Evolutionary conservation across 2,113 vertebrate species (phyloP).

Genomic region (Pseudois nayaur): DNA sequence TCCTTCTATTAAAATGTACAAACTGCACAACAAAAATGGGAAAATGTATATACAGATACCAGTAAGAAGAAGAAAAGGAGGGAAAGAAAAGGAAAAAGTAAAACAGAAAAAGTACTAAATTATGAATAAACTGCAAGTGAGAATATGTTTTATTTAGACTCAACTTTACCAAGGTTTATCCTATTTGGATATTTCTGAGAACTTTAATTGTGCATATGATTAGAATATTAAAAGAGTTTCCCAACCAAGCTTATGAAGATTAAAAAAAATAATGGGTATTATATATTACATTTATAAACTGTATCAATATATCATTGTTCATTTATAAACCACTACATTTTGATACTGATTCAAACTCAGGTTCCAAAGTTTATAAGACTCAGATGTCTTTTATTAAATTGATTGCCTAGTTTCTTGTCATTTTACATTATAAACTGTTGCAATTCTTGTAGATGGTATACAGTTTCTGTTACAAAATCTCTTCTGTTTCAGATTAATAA

Average conservation of each 20-base stretch:
- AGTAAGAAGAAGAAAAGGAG: not conserved
- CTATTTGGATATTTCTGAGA: not conserved
- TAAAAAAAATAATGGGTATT: not conserved
- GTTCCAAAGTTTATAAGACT: not conserved
- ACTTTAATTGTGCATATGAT: not conserved
- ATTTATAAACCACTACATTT: not conserved
- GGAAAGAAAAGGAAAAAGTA: not conserved
- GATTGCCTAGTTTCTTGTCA: not conserved
- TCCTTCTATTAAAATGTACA: not conserved
- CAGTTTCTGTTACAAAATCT: not conserved
- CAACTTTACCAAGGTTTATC: not conserved
- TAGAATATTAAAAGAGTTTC: not conserved
- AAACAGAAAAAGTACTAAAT: not conserved
- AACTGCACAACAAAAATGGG: not conserved
- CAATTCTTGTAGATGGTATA: not conserved
- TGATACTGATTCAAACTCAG: not conserved
- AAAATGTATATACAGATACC: not conserved
- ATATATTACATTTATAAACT: not conserved
- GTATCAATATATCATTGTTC: not conserved
- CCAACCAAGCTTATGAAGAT: not conserved
- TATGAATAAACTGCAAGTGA: not conserved
- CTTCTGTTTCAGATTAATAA: not conserved
- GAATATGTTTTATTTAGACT: not conserved
- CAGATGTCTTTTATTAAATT: not conserved
- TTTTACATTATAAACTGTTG: not conserved